Base-by-base conservation (phyloP, 2,888 invertebrate species). In the Platycheirus rosarum region DNA sequence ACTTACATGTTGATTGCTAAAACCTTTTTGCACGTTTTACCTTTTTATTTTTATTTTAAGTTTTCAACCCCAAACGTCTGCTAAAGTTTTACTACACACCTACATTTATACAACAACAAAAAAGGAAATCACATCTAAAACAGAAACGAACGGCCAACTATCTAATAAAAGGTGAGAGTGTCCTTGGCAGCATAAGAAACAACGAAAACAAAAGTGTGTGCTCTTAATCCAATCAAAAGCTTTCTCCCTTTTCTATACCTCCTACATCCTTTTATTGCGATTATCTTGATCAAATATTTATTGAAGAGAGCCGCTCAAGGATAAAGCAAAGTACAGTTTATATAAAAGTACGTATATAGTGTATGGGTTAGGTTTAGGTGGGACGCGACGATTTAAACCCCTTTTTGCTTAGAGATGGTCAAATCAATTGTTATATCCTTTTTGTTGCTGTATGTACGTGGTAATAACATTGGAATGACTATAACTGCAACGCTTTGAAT, bases 241-340 rank as follows among this genome's bases (percentile, higher is more conserved):
- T 76, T 76, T 66, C 46, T 49, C 44, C 49, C 11, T 32, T 8
- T 32, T 8, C 29, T 32, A 3, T 66, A 53, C 66, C 70, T 70
- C 80, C 5, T 66, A 53, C 66, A 75, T 70, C 80, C 82, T 62
- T 76, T 71, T 77, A 66, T 63, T 57, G 71, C 82, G 68, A 77
- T 82, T 82, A 82, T 82, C 77, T 82, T 62, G 82, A 82, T 77
- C 82, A 77, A 82, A 77, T 73, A 82, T 77, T 82, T 82, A 77
- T 77, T 73, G 71, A 73, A 63, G 66, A 48, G 48, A 68, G 57
- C 66, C 53, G 37, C 65, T 48, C 60, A 44, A 71, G 44, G 37
- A 53, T 44, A 13, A 40, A 60, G 7, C 26, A 29, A 23, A 42
- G 60, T 42, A 44, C 14, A 32, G 3, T 48, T 23, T 1, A 0